These are phyloP conservation scores for Caenorhabditis imperialis DNA, from an alignment of 2,888 invertebrate species.

Conservation along the genomic window DNA sequence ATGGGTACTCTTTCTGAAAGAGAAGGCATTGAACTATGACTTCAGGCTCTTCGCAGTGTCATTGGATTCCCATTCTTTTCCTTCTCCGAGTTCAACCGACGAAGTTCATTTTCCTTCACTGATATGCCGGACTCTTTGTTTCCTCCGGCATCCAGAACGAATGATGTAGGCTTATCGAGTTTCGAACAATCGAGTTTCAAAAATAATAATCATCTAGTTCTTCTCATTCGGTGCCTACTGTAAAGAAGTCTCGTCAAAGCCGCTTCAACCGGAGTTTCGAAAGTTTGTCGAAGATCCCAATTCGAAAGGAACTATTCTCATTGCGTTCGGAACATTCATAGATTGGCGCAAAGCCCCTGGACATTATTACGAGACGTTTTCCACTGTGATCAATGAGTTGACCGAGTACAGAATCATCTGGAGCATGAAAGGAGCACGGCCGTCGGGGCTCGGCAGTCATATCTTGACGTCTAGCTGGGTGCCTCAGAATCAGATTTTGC, in stretches of 20 bases:
- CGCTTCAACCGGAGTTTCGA: conserved; percentile 14
- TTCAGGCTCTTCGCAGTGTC: conserved; percentile 22
- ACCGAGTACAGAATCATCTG: conserved; percentile 34
- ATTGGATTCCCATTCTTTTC: conserved; percentile 42
- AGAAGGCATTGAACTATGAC: not conserved
- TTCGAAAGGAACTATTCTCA: conserved; percentile 45
- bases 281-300: conserved; percentile 36
- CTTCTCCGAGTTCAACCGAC: conserved; percentile 37
- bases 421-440: conserved; percentile 43
- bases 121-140: conserved; percentile 53
- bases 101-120: conserved; percentile 41
- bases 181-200: no score
- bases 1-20: conserved; percentile 13
- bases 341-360: conserved; percentile 44
- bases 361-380: conserved; percentile 33
- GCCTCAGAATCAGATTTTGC: conserved; percentile 47
- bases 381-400: conserved; percentile 26
- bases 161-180: conserved; percentile 52
- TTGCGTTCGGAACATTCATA: conserved; percentile 49
- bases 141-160: conserved; percentile 43
- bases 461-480: conserved; percentile 42
- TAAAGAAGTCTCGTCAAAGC: not conserved
- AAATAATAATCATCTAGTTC: conserved; percentile 16
- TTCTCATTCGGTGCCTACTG: conserved; percentile 52
- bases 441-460: conserved; percentile 18